These are phyloP conservation scores for Pimephales promelas DNA, from an alignment of 2,113 vertebrate genomes.

Conservation along the genomic window DNA sequence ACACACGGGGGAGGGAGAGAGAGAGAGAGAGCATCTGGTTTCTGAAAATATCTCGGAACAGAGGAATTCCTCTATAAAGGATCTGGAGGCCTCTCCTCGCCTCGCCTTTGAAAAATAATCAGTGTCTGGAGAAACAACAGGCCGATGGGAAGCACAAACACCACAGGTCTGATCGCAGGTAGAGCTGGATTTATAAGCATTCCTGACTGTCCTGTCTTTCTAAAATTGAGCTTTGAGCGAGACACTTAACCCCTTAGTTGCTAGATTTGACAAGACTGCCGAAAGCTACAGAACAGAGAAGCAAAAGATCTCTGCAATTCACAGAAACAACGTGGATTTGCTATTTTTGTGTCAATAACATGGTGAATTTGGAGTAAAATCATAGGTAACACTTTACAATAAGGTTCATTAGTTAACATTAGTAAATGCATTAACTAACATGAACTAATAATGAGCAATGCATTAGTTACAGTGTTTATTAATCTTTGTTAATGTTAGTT, in stretches of 20 bases:
- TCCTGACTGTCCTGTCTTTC: neutral
- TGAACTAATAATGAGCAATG: no score
- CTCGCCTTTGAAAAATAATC: neutral
- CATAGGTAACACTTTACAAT: no score
- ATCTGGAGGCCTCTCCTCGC: neutral
- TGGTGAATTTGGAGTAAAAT: no score
- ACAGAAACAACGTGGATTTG: no score
- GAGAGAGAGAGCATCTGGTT: neutral
- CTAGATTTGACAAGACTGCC: neutral
- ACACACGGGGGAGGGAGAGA: neutral
- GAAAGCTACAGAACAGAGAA: no score
- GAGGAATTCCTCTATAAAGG: slow-evolving; percentile 39
- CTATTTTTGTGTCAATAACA: no score
- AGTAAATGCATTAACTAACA: no score
- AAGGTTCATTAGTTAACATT: no score
- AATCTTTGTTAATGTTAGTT: no score
- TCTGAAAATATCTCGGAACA: slow-evolving; percentile 22
- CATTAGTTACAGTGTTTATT: no score
- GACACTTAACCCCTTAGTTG: neutral
- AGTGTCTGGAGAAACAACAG: neutral
- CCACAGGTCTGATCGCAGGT: neutral
- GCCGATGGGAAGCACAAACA: neutral
- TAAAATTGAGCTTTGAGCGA: neutral
- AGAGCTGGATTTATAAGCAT: neutral
- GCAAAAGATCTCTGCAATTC: no score